Evolutionary conservation across 2,113 vertebrate genomes (phyloP).

Genomic region (Mastomys coucha): DNA sequence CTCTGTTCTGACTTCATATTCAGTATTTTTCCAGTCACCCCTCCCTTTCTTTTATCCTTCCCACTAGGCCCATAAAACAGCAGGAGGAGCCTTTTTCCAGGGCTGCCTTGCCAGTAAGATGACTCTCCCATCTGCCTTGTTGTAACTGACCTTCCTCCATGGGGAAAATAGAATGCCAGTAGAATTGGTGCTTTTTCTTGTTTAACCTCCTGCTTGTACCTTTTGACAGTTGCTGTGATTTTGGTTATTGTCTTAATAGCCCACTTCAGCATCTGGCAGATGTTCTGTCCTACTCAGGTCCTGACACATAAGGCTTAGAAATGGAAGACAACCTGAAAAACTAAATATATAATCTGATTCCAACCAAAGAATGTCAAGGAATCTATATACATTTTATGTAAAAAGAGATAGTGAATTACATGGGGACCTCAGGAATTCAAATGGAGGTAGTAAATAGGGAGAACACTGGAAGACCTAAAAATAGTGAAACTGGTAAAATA

Average conservation of each 20-base stretch:
- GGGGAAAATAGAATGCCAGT: not conserved
- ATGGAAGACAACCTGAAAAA: not conserved
- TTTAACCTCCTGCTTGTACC: not conserved
- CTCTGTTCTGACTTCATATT: not conserved
- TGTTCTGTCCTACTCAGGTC: not conserved
- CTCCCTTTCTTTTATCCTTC: not conserved
- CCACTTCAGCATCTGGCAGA: not conserved
- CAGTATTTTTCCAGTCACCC: slow-evolving; percentile 50
- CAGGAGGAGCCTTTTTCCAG: not conserved
- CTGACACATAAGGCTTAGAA: not conserved
- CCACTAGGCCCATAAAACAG: not conserved
- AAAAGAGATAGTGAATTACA: not conserved
- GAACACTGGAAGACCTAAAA: not conserved
- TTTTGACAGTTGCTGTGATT: not conserved
- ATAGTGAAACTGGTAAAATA: not conserved
- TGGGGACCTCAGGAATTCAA: not conserved
- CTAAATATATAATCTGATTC: not conserved
- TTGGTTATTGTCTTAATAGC: slow-evolving; percentile 35
- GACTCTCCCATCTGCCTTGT: not conserved
- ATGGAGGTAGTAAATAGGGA: not conserved
- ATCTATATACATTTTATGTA: not conserved
- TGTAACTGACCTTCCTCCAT: not conserved
- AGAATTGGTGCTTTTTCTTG: not conserved
- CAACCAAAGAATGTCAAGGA: not conserved
- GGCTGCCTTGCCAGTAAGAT: not conserved